Evolutionary conservation across 37 sponge, comb jelly and placozoan genomes (phyloP), one percentile per base, ranked within the genome.

Genomic region (Bolinopsis microptera): DNA sequence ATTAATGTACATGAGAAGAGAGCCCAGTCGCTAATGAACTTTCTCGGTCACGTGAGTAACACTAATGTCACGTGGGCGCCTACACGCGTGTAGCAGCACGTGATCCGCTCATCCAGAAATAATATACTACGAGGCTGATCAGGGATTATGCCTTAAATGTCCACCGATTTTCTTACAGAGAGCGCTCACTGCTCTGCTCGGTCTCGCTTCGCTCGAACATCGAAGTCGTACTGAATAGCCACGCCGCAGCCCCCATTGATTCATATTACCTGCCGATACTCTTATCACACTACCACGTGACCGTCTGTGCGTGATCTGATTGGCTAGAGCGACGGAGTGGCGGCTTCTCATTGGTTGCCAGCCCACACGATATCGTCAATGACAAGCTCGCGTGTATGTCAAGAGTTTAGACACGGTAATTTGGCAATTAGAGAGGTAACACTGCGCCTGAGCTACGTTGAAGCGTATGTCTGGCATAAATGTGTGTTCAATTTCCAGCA

Each of bases 401-500:
- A 70, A 70, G 74, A 48, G 74, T 70, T 70, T 70, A 70, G 74
- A 70, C 74, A 70, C 74, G 74, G 74, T 70, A 70, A 70, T 70
- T 70, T 70, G 74, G 26, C 74, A 70, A 70, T 70, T 70, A 70
- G 74, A 22, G 30, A 70, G 74, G 74, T 26, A 70, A 70, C 74
- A 70, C 28, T 70, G 2, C 25, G 74, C 74, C 74, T 28, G 74
- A 1, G 28, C 74, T 28, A 70, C 28, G 61, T 48, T 48, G 61
- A 48, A 48, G 61, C 61, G 74, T 28, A 70, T 70, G 74, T 70
- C 74, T 70, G 74, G 30, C 74, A 70, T 70, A 70, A 70, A 70
- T 70, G 74, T 70, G 74, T 70, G 74, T 70, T 22, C 74, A 70
- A 70, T 70, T 28, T 70, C 30, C 74, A 28, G 25, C 74, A 70